phyloP scores from a whole-genome alignment of 2,797 vertebrate genomes.

The Botia almorhae region DNA sequence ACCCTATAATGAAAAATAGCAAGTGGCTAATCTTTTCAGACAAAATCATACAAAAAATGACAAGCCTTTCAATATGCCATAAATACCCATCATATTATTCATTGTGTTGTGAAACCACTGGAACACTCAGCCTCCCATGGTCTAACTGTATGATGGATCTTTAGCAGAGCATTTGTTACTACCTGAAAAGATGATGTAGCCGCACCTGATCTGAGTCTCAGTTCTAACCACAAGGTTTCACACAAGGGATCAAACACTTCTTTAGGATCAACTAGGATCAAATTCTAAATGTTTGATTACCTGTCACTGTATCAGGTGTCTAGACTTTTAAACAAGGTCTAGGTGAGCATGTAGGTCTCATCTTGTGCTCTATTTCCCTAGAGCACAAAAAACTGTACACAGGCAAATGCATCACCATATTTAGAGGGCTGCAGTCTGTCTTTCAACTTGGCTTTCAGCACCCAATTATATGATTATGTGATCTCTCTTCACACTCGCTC shows the following conservation, averaged over 20 bases:
- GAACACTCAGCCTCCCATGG: neutral
- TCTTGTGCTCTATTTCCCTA: neutral
- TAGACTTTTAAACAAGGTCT: neutral
- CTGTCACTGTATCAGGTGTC: neutral
- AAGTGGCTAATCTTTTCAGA: too few relatives aligned
- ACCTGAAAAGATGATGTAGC: neutral
- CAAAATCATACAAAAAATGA: too few relatives aligned
- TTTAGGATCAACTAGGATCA: too few relatives aligned
- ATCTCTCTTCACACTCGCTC: neutral
- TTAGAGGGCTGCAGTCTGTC: neutral
- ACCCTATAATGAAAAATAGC: too few relatives aligned
- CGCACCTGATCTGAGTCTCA: neutral
- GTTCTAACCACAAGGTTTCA: neutral
- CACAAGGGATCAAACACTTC: constrained; percentile 8
- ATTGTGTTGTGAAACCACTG: neutral
- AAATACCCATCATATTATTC: too few relatives aligned
- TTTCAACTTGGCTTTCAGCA: neutral
- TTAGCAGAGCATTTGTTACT: neutral
- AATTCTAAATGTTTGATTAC: constrained; percentile 18
- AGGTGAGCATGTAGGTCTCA: neutral
- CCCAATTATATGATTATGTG: neutral
- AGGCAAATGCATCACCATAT: neutral
- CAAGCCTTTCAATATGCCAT: too few relatives aligned
- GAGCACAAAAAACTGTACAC: neutral
- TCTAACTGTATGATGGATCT: neutral